These are phyloP conservation scores for Agrilus biguttatus DNA, from an alignment of 2,888 invertebrate genomes.

Conservation along the genomic window DNA sequence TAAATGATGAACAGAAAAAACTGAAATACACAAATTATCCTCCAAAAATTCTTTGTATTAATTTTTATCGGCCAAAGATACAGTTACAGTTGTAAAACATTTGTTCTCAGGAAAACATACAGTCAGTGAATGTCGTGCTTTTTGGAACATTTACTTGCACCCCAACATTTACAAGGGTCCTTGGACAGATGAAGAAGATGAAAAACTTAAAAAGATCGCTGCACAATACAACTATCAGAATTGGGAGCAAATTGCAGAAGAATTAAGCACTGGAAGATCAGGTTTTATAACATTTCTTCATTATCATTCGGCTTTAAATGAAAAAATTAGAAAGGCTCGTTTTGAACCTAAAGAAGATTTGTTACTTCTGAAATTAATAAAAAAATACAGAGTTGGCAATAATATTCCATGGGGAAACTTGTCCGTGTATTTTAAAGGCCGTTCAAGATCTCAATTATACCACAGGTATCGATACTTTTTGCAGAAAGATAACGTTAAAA, in stretches of 20 bases:
- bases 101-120: conserved; percentile 39
- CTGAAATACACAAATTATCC: too few species aligned
- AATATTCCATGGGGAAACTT: conserved; percentile 64
- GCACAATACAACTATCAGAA: conserved; percentile 37
- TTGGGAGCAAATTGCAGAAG: conserved; percentile 50
- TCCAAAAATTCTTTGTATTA: too few species aligned
- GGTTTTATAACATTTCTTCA: conserved; percentile 58
- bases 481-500: conserved; percentile 34
- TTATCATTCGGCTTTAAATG: conserved; percentile 37
- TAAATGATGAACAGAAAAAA: too few species aligned
- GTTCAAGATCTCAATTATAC: conserved; percentile 52
- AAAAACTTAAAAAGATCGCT: conserved; percentile 26
- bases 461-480: conserved; percentile 35
- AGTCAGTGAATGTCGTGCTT: conserved; percentile 46
- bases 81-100: conserved; percentile 16
- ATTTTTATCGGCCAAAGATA: too few species aligned
- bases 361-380: conserved; percentile 44
- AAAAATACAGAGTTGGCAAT: conserved; percentile 45
- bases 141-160: conserved; percentile 59
- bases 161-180: conserved; percentile 46
- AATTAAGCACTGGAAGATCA: conserved; percentile 42
- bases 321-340: conserved; percentile 23
- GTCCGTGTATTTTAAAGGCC: conserved; percentile 43
- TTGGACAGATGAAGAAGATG: conserved; percentile 40
- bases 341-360: conserved; percentile 60